These are phyloP conservation scores for Bufo gargarizans DNA, from an alignment of 2,113 vertebrate species.

Conservation along the genomic window DNA sequence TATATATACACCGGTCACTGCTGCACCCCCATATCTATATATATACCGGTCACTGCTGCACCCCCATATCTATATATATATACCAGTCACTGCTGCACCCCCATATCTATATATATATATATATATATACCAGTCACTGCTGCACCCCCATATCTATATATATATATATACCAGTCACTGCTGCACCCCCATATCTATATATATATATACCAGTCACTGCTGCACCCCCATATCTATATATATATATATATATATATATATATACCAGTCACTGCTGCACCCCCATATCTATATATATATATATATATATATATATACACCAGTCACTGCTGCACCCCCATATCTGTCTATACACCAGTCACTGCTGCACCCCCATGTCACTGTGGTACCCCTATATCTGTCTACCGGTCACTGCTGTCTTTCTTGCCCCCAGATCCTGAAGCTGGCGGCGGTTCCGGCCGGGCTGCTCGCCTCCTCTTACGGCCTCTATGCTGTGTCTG, in stretches of 20 bases:
- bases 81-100: no score
- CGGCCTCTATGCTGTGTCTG: conserved; percentile 70
- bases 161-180: no score
- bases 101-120: no score
- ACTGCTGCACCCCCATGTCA: background rate
- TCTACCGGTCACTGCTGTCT: background rate
- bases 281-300: background rate
- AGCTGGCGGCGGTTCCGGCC: conserved; percentile 74
- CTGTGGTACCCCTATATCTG: background rate
- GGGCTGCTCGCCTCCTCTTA: conserved; percentile 77
- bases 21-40: no score
- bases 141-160: no score
- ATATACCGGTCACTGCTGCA: no score
- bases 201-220: background rate
- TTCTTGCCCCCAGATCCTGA: conserved; percentile 73
- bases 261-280: background rate
- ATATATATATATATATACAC: no score
- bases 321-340: background rate
- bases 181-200: background rate
- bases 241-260: no score
- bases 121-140: no score
- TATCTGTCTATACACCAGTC: background rate
- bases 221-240: background rate
- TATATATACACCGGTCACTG: no score
- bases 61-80: no score